Conservation (phyloP, 2,113 vertebrate species). For the Pelusios castaneus region DNA sequence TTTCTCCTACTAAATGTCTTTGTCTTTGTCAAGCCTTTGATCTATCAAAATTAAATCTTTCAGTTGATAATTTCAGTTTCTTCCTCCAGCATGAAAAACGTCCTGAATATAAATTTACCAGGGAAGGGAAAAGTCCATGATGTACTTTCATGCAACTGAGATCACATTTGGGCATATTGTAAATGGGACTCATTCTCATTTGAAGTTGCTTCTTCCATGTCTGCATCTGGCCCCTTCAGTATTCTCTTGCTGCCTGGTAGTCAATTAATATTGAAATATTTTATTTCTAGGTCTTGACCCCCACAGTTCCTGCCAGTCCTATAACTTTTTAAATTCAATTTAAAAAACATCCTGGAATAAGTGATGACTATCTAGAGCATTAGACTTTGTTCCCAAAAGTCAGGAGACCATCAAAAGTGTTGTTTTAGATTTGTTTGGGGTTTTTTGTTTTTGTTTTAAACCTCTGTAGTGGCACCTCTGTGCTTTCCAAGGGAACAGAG, state of each 20-base stretch:
- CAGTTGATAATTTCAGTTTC: neutral
- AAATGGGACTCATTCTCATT: neutral
- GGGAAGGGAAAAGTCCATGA: neutral
- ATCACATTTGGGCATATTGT: rapidly evolving
- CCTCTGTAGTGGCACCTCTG: neutral
- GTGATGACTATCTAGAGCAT: neutral
- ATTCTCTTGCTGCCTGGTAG: neutral
- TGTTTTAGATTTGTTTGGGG: too few species aligned
- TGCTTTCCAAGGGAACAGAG: neutral
- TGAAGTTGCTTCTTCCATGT: neutral
- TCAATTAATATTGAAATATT: neutral
- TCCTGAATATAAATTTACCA: neutral
- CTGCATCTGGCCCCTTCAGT: rapidly evolving
- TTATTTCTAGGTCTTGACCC: neutral
- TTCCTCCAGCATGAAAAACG: neutral
- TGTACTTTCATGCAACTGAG: neutral
- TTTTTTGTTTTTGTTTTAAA: neutral
- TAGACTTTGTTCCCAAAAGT: neutral
- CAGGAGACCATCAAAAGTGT: neutral
- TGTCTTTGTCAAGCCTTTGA: neutral
- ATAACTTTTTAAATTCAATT: neutral
- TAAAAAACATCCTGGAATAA: neutral
- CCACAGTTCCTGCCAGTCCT: neutral
- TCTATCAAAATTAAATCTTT: neutral
- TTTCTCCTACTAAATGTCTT: rapidly evolving